Percentiles rank a stretch among this genome's conserved stretches.
phyloP scores from a whole-genome alignment of 2,888 invertebrate species.

The Pseudanteris insignis region DNA sequence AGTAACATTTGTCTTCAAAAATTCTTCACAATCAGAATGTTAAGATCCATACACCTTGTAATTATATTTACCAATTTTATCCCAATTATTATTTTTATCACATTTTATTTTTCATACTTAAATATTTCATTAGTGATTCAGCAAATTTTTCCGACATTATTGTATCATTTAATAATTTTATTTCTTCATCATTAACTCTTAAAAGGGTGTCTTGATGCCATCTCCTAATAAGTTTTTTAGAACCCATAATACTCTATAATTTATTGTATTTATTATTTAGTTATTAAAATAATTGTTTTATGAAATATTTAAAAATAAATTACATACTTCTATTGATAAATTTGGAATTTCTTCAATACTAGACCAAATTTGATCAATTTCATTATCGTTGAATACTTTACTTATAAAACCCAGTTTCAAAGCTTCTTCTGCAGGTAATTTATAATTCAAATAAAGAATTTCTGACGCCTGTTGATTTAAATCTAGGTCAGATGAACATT shows the following conservation, averaged over 20 bases:
- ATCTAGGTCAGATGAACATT: too few species aligned
- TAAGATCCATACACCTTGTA: too few species aligned
- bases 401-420: slow-evolving; percentile 80
- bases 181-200: slow-evolving; percentile 76
- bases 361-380: too few species aligned
- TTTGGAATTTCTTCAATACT: too few species aligned
- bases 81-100: slow-evolving; percentile 2
- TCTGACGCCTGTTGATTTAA: slow-evolving; percentile 73
- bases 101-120: slow-evolving; percentile 14
- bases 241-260: slow-evolving; percentile 71
- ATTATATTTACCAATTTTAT: too few species aligned
- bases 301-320: too few species aligned
- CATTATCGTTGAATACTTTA: slow-evolving; percentile 80
- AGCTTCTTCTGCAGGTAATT: slow-evolving; percentile 83
- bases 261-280: too few species aligned
- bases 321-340: too few species aligned
- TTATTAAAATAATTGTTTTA: too few species aligned
- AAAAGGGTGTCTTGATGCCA: slow-evolving; percentile 72
- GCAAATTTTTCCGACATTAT: slow-evolving; percentile 72
- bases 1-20: slow-evolving; percentile 62
- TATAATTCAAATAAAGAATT: slow-evolving; percentile 77
- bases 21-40: slow-evolving; percentile 42
- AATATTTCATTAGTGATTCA: slow-evolving; percentile 16
- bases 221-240: slow-evolving; percentile 77
- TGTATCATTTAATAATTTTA: slow-evolving; percentile 72